phyloP scores from a whole-genome alignment of 2,113 vertebrate genomes.

The Daboia siamensis region DNA sequence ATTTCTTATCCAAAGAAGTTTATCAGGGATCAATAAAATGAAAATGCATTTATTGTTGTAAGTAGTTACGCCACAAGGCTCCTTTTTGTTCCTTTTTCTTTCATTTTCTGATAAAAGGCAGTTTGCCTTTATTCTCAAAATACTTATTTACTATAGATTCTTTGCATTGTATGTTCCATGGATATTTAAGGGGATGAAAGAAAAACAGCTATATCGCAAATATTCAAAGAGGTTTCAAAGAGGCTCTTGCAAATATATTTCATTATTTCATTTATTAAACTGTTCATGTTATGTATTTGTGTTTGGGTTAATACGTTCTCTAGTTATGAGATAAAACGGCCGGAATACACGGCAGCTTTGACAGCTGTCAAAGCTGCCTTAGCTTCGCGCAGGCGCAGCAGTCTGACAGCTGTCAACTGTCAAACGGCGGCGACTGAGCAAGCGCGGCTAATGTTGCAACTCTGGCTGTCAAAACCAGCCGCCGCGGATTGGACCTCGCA shows the following conservation, averaged over 20 bases:
- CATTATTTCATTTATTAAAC: not conserved
- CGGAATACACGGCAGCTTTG: no score
- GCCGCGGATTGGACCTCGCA: no score
- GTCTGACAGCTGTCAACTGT: no score
- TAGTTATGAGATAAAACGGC: no score
- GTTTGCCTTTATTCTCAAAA: constrained; percentile 53
- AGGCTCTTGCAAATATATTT: not conserved
- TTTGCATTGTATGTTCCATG: not conserved
- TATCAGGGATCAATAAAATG: constrained; percentile 72
- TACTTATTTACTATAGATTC: constrained; percentile 17
- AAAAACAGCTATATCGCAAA: not conserved
- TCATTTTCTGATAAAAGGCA: constrained; percentile 50
- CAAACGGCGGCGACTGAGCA: no score
- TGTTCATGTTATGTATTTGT: no score
- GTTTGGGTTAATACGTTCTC: no score
- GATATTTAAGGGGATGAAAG: not conserved
- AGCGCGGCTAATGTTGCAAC: no score
- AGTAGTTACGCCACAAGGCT: constrained; percentile 51
- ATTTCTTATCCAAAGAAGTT: constrained; percentile 64
- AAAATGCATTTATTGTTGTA: constrained; percentile 71
- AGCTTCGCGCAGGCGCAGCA: no score
- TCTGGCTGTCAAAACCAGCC: no score
- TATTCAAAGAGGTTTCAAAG: not conserved
- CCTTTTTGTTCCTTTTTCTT: constrained; percentile 10
- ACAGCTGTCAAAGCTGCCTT: no score